Percentiles rank a stretch among this genome's conserved stretches.
Conservation (phyloP, 2,888 invertebrate species). For the Monochamus alternatus region DNA sequence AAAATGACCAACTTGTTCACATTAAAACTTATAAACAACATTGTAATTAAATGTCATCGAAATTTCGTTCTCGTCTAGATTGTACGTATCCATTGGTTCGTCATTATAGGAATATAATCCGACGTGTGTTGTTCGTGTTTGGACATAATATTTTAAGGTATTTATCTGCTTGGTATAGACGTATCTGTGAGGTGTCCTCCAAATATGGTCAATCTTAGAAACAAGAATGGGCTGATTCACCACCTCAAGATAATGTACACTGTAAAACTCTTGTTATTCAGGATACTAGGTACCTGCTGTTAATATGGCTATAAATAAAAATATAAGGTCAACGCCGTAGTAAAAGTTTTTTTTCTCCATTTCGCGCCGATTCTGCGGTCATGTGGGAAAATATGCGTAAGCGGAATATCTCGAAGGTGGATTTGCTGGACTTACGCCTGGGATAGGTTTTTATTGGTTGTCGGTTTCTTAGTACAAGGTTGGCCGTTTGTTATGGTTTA, state of each 20-base stretch:
- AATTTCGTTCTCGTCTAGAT: no score
- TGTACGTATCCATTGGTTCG: no score
- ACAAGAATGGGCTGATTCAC: slow-evolving; percentile 25
- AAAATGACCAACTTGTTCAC: no score
- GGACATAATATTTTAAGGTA: background rate
- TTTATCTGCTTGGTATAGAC: slow-evolving; percentile 12
- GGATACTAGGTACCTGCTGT: slow-evolving; percentile 23
- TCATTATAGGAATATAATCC: no score
- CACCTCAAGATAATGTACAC: slow-evolving; percentile 19
- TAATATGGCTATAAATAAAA: slow-evolving; percentile 24
- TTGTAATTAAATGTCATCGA: no score
- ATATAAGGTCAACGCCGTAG: slow-evolving; percentile 29
- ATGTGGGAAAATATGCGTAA: background rate
- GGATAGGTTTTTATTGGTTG: slow-evolving; percentile 3
- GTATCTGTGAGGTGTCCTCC: slow-evolving; percentile 16
- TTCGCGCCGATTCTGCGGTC: slow-evolving; percentile 7
- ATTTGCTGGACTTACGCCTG: slow-evolving; percentile 6
- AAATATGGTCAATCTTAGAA: slow-evolving; percentile 21
- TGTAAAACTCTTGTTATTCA: slow-evolving; percentile 13
- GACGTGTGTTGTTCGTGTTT: background rate
- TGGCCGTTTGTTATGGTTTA: slow-evolving; percentile 7
- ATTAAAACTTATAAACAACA: no score
- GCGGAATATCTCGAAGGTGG: slow-evolving; percentile 10
- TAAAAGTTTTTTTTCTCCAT: slow-evolving; percentile 12
- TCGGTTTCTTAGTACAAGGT: slow-evolving; percentile 20